Evolutionary conservation across 30 jellyfish, hydroid and myxozoan genomes (phyloP), one percentile per base, ranked within the genome.

Genomic region (Turritopsis rubra): DNA sequence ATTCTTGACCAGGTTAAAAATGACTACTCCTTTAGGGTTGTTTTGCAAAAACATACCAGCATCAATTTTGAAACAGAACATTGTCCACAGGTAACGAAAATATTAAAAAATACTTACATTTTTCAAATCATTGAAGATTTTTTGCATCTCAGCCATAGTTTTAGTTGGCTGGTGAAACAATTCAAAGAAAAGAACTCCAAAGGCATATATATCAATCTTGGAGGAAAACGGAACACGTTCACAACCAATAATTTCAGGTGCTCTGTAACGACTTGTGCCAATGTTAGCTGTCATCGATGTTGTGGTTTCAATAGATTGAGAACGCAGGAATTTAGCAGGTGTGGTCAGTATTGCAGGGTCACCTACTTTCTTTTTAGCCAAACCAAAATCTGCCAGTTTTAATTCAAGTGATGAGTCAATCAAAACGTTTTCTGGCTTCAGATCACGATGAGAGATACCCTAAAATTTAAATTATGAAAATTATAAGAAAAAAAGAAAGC

Each of bases 311-410:
- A 68, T 27, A 9, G 77, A 68, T 9, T 7, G 77, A 27, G 16
- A 23, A n/a, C 77, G 28, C 77, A 68, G 30, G 17, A 68, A 68
- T n/a, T n/a, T n/a, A 21, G 73, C 19, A 27, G 31, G 31, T 68
- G 28, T 23, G 16, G 9, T 0, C 9, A 27, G 22, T 19, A 23
- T 23, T 21, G 21, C 73, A 19, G 31, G 28, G 19, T 9, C 28
- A 27, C 77, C 77, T n/a, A 27, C 8, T 68, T 19, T 68, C 53
- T 74, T 26, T 74, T 74, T 74, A 21, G 82, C 82, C 65, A 74
- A 0, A 23, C 82, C 82, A 29, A 74, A 74, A 74, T 74, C 82
- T 8, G 82, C 82, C 7, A 74, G 65, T 74, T 74, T 74, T 29
- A 74, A 74, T 29, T 26, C 65, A 74, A 21, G 18, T 7, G 28